Percentiles rank a stretch among this genome's conserved stretches.
phyloP scores from a whole-genome alignment of 2,888 invertebrate species.

The Amaurobius ferox region DNA sequence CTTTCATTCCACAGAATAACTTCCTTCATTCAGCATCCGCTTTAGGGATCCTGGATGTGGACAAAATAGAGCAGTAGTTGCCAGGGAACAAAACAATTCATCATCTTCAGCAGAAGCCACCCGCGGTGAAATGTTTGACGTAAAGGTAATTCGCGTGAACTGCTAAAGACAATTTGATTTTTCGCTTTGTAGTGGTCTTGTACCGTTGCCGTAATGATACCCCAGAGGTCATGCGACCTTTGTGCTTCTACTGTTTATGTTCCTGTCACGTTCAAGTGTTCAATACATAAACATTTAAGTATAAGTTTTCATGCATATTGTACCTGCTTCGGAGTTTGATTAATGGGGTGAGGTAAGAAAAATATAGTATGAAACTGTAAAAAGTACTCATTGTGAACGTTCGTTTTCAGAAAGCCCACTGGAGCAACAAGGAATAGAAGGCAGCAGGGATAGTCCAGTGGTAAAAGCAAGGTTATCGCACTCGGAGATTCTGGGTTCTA shows the following conservation, averaged over 20 bases:
- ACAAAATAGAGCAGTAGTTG: slow-evolving; percentile 2
- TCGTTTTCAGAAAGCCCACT: no score
- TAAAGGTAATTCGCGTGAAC: slow-evolving; percentile 37
- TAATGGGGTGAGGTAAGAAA: no score
- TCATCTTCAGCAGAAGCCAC: slow-evolving; percentile 18
- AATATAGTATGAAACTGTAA: no score
- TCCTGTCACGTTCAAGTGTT: background rate
- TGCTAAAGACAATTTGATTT: slow-evolving; percentile 42
- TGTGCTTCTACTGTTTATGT: background rate
- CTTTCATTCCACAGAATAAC: no score
- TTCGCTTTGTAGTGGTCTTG: background rate
- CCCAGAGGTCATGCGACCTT: background rate
- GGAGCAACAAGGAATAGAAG: no score
- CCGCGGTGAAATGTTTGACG: slow-evolving; percentile 18
- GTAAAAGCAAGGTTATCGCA: no score
- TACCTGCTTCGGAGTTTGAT: no score
- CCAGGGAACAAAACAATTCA: background rate
- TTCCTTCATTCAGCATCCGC: no score
- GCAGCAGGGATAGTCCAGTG: no score
- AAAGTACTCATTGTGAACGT: no score
- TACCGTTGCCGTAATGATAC: background rate
- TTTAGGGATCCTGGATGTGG: background rate
- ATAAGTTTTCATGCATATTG: no score
- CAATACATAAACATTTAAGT: background rate
- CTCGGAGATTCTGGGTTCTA: no score